Evolutionary conservation across 2,113 vertebrate species (phyloP).

Genomic region (Bungarus multicinctus): DNA sequence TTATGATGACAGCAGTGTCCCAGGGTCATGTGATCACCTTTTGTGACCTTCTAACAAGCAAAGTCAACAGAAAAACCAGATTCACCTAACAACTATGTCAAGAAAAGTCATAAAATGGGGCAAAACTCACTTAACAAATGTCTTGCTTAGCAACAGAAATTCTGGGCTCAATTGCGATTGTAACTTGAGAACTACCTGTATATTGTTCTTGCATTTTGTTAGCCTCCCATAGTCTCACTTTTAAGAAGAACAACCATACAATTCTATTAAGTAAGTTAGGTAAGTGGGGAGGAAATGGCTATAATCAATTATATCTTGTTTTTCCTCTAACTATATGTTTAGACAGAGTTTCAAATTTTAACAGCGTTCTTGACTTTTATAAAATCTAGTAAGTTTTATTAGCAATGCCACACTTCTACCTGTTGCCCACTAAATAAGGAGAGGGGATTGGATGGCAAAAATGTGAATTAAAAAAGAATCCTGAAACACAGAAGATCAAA

Average conservation of each 20-base stretch:
- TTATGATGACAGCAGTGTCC: not conserved
- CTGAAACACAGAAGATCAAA: accelerated
- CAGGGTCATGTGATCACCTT: not conserved
- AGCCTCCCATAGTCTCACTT: not conserved
- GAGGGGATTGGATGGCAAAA: not conserved
- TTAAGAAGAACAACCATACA: not conserved
- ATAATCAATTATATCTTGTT: conserved; percentile 24
- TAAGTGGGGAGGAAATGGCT: not conserved
- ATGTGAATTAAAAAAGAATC: not conserved
- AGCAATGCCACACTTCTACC: not conserved
- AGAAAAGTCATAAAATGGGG: not conserved
- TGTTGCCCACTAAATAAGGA: not conserved
- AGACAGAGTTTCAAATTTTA: not conserved
- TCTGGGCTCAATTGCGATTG: not conserved
- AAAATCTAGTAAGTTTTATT: not conserved
- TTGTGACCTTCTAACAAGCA: not conserved
- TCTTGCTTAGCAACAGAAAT: not conserved
- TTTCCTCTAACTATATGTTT: not conserved
- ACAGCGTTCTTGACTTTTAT: not conserved
- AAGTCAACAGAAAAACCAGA: not conserved
- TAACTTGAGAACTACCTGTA: not conserved
- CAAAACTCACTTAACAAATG: not conserved
- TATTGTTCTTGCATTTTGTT: not conserved
- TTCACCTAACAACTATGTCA: not conserved
- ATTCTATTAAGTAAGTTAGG: not conserved